Percentiles rank a stretch among this genome's conserved stretches.
Evolutionary conservation across 1,140 invertebrate genomes (phyloP).

Genomic region (Phthorimaea operculella): DNA sequence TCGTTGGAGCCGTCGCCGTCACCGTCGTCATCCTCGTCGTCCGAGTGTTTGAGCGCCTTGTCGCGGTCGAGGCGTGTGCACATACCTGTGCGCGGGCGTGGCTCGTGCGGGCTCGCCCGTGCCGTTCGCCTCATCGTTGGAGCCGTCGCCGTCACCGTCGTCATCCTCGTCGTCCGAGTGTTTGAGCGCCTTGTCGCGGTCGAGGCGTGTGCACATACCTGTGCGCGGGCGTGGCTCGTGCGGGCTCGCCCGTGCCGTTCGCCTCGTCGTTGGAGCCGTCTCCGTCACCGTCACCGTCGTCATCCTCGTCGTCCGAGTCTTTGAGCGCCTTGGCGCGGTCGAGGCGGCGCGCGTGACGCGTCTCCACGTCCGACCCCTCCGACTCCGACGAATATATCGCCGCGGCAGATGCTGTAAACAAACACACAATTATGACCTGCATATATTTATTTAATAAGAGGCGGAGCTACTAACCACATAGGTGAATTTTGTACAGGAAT

Average conservation of each 20-base stretch:
- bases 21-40: constrained; percentile 34
- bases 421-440: constrained; percentile 5
- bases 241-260: constrained; percentile 12
- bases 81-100: no score
- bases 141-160: constrained; percentile 30
- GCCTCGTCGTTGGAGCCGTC: constrained; percentile 19
- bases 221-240: no score
- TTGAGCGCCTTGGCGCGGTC: constrained; percentile 86
- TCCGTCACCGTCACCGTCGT: constrained; percentile 32
- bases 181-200: constrained; percentile 84
- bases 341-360: constrained; percentile 76
- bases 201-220: no score
- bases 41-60: constrained; percentile 86
- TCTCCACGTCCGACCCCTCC: constrained; percentile 88
- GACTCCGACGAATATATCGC: constrained; percentile 94
- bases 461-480: no score
- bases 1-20: no score
- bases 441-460: no score
- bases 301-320: constrained; percentile 81
- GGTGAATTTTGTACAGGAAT: not conserved
- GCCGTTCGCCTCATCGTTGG: no score
- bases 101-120: no score
- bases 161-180: constrained; percentile 79
- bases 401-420: constrained; percentile 59
- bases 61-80: no score